Evolutionary conservation across 1,140 invertebrate genomes (phyloP), one percentile per base, ranked within the genome.

Genomic region (Vollenhovia emeryi): DNA sequence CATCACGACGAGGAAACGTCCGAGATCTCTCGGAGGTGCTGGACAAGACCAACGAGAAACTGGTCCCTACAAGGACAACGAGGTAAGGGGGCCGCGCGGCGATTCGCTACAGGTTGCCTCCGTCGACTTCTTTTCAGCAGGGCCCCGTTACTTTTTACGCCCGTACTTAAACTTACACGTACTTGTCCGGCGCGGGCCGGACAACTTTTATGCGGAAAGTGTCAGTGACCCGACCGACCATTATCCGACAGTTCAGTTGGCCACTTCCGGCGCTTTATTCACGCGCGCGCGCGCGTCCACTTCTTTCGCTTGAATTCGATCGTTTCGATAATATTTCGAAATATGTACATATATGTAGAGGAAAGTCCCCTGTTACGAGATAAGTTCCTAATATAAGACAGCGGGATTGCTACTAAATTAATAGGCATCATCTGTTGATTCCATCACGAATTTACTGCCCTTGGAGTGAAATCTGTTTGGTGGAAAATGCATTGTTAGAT

Each of bases 81-180:
- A 92, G 91, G 89, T 92, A 92, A 92, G 78, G 88, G 91, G 86
- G 79, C 88, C 87, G 91, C 85, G 86, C 82, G 90, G 86, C 82
- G 90, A 89, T 88, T 89, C 91, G 87, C 69, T 80, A 84, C 88
- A 82, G 74, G 74, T 78, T 85, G 85, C 87, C 86, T n/a, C 75
- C 66, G 86, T 68, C 85, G 79, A 87, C 79, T 76, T 84, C 86
- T 91, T 91, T 89, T 92, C 82, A 91, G 62, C 75, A 59, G 82
- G 82, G 82, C 80, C 82, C 91, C 91, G 92, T 93, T 93, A 93
- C 91, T 93, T 92, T 92, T 92, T 91, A 90, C 74, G 89, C 27
- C 88, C 62, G 82, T 85, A 83, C 85, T 90, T 87, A 87, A 89
- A 89, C 71, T 84, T 86, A 59, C 88, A 80, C 84, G 50, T 86